Base-by-base conservation (phyloP, 2,797 vertebrate genomes). In the Eptatretus atami region DNA sequence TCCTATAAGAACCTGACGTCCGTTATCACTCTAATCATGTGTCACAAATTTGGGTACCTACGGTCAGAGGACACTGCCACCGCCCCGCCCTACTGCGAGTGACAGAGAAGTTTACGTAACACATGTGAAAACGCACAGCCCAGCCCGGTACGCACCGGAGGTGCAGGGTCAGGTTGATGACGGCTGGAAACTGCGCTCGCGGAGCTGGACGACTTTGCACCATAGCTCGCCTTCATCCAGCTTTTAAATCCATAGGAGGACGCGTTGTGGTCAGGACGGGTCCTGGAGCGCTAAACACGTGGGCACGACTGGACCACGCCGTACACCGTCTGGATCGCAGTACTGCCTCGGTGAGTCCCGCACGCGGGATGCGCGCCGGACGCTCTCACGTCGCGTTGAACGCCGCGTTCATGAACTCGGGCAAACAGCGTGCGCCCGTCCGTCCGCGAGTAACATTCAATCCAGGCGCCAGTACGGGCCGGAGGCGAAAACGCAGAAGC, bases 161-260 rank as follows among this genome's bases (percentile, higher is more conserved):
- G 71, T 92, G 88, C 70, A 94, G 78, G 63, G 88, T 93, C 71
- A 90, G 79, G 78, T 94, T 94, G 78, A 94, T 86, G 71, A 83
- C 69, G 75, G 68, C 73, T 63, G 88, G 88, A 76, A 88, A 84
- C 80, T 96, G 88, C 75, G 94, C 77, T 63, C 87, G 2, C 86
- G 81, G 75, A 96, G 76, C 88, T 96, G 71, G 82, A 94, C 76
- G 86, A 74, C 88, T 94, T 72, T 96, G 88, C 88, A 94, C 88
- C 88, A n/a, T n/a, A 94, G 77, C 87, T 96, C 74, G 80, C 81
- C 70, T n/a, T 86, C 85, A 73, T 83, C 84, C 70, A 83, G 86
- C 73, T 81, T 92, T 93, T 95, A 81, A 94, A 96, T 94, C 88
- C 71, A 86, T 94, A 96, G 82, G 77, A 81, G 66, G 71, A 78